phyloP scores from a whole-genome alignment of 2,888 invertebrate species.

The Xestia c-nigrum region DNA sequence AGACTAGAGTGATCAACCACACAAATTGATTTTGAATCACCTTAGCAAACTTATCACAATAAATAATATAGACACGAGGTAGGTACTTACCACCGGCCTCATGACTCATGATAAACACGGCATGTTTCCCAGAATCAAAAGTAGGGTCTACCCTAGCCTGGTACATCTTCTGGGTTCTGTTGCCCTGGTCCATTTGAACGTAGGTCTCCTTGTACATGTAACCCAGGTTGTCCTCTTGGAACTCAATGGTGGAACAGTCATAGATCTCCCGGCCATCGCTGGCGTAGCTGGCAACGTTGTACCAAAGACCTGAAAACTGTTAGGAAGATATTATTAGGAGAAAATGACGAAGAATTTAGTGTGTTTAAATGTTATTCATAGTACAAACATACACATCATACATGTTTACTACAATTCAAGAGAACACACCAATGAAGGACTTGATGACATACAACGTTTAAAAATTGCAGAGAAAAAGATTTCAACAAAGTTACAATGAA shows the following conservation, averaged over 20 bases:
- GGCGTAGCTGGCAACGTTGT: slow-evolving; percentile 84
- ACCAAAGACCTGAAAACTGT: slow-evolving; percentile 88
- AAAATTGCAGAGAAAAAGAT: background rate
- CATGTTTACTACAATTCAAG: too few relatives aligned
- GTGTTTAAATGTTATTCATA: too few relatives aligned
- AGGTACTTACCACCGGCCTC: slow-evolving; percentile 81
- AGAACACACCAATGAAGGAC: background rate
- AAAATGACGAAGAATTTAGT: background rate
- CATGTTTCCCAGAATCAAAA: slow-evolving; percentile 84
- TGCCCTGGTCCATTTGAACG: slow-evolving; percentile 78
- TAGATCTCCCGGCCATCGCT: slow-evolving; percentile 83
- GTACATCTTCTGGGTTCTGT: slow-evolving; percentile 85
- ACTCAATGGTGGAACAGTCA: slow-evolving; percentile 84
- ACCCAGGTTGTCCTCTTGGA: slow-evolving; percentile 86
- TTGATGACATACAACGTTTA: background rate
- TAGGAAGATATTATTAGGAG: background rate
- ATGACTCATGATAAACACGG: slow-evolving; percentile 85
- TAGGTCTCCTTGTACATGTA: slow-evolving; percentile 84
- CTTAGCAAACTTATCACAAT: too few relatives aligned
- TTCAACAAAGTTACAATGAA: background rate
- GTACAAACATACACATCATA: background rate
- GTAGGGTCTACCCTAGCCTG: slow-evolving; percentile 87
- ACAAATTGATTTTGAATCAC: background rate
- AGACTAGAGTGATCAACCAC: background rate
- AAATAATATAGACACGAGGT: background rate